Base-by-base conservation (phyloP, 2,888 invertebrate genomes). In the Malthinus flaveolus region DNA sequence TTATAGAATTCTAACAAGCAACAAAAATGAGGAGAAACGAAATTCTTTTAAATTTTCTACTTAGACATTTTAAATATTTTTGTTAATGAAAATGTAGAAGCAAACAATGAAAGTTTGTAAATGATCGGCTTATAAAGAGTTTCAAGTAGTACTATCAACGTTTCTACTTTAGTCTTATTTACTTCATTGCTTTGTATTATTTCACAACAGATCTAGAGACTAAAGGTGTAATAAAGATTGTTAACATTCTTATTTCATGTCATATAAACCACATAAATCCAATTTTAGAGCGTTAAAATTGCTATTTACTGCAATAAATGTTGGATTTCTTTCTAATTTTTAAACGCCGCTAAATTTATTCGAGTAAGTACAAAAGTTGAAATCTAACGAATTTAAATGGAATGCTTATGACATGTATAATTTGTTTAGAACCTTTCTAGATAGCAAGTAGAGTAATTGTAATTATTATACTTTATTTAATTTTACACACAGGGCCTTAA, bases 131-230 rank as follows among this genome's bases (percentile, higher is more conserved):
- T 42, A 42, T 23, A 42, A 42, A 42, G 13, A 42, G 23, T 42
- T 42, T 23, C 5, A 3, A 23, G 5, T 23, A n/a, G 2, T 23
- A 23, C 2, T 23, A 23, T 23, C 5, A 23, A 23, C 23, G 23
- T 31, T 34, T 35, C 32, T 39, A 39, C 8, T 50, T 56, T 46
- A 56, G 51, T 51, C 56, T 50, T 56, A 56, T 50, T 47, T 46
- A 47, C 39, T 51, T 56, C 56, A 56, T 56, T 56, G 50, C 47
- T 56, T 56, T 56, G 50, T 47, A 34, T 51, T 56, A 49, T 11
- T 13, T 42, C 50, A 46, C 47, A 56, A 35, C 11, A 23, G 15
- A 49, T 35, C 34, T 49, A 36, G 7, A 44, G 32, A 36, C 11
- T 36, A 42, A 23, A 42, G 15, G 39, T 42, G 39, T 23, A 15